Conservation (phyloP, 2,888 invertebrate genomes). For the Lordiphosa fenestrarum region DNA sequence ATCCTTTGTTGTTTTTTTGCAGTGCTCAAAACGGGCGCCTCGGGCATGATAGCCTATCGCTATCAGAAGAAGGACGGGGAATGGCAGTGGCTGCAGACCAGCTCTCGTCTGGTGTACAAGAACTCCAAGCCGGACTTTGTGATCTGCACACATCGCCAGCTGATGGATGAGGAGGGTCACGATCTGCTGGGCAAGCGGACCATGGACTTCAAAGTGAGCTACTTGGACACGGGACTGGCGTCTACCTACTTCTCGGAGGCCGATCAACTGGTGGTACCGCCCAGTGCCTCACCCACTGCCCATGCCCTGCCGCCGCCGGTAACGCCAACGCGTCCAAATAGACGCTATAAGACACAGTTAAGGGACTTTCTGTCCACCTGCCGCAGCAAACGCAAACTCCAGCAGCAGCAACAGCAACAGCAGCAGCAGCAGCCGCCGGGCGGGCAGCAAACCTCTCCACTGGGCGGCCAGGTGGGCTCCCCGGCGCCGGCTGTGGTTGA, state of each 20-base stretch:
- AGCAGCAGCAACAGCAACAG: conserved; percentile 79
- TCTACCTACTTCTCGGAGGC: conserved; percentile 94
- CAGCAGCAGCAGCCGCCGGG: conserved; percentile 80
- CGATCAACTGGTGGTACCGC: conserved; percentile 87
- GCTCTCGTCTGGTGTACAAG: conserved; percentile 98
- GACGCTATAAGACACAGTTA: conserved; percentile 95
- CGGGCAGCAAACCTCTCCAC: conserved; percentile 78
- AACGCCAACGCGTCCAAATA: conserved; percentile 90
- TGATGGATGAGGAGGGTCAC: conserved; percentile 99
- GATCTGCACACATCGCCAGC: conserved; percentile 98
- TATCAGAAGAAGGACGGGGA: conserved; percentile 96
- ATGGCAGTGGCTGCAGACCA: conserved; percentile 99
- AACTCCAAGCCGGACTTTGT: conserved; percentile 99
- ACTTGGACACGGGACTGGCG: conserved; percentile 95
- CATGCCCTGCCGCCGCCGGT: conserved; percentile 83
- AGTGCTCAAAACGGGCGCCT: conserved; percentile 99
- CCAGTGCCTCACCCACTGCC: conserved; percentile 81
- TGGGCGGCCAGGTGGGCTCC: conserved; percentile 80
- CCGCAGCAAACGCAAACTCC: conserved; percentile 88
- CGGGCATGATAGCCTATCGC: conserved; percentile 99
- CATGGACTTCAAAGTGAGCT: conserved; percentile 99
- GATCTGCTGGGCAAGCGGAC: conserved; percentile 98
- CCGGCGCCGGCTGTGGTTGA: conserved; percentile 80
- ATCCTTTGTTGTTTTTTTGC: conserved; percentile 6
- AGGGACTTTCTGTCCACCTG: conserved; percentile 96